phyloP scores from a whole-genome alignment of 2,113 vertebrate genomes.

The Trochalopteron elliotii region DNA sequence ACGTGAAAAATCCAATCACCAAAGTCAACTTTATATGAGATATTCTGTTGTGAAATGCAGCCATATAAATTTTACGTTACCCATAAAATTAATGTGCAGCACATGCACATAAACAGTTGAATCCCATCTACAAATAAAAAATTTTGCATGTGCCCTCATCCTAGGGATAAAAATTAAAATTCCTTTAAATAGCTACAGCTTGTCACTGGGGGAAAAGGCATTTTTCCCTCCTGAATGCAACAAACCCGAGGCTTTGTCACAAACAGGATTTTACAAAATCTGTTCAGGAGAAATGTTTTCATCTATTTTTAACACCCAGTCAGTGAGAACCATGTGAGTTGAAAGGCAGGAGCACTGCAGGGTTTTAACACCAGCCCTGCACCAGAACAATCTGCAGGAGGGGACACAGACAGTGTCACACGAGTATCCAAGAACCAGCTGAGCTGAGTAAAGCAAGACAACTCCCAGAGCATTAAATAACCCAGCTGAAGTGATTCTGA shows the following conservation, averaged over 20 bases:
- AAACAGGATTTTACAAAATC: background rate
- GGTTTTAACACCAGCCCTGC: background rate
- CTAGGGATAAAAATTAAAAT: background rate
- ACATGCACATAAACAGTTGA: background rate
- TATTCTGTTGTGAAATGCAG: background rate
- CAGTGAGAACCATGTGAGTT: background rate
- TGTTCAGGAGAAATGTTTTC: background rate
- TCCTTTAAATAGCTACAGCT: background rate
- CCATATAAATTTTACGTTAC: background rate
- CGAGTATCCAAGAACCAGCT: fast-evolving
- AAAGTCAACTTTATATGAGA: background rate
- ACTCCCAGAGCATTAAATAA: background rate
- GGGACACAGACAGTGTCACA: background rate
- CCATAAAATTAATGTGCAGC: background rate
- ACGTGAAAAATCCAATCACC: background rate
- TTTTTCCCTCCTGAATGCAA: background rate
- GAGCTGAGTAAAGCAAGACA: background rate
- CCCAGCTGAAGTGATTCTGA: background rate
- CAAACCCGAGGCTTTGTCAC: background rate
- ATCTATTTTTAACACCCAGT: background rate
- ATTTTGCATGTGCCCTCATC: background rate
- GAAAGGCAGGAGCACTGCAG: background rate
- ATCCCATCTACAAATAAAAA: background rate
- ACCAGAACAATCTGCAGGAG: background rate
- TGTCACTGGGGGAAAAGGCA: background rate